Evolutionary conservation across 2,113 vertebrate species (phyloP).

Genomic region (Gorsachius goisagi): DNA sequence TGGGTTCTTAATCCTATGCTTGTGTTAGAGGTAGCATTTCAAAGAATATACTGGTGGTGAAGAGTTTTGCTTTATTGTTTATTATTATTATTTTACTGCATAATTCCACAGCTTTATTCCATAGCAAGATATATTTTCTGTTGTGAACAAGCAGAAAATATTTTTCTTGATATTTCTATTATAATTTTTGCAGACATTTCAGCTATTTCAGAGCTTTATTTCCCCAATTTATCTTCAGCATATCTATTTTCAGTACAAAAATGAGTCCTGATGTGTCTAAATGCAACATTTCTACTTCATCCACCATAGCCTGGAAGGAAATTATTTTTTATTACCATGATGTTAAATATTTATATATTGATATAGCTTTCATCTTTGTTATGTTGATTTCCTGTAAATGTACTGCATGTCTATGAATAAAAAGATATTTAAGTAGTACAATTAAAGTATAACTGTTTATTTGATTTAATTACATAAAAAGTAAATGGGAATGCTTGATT

Average conservation of each 20-base stretch:
- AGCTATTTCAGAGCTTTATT: neutral
- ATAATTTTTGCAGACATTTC: neutral
- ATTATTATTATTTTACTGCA: neutral
- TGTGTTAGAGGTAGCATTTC: neutral
- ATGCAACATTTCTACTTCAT: neutral
- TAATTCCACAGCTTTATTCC: neutral
- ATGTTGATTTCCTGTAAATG: neutral
- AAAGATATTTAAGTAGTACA: neutral
- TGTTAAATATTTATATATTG: neutral
- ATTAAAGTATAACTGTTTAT: neutral
- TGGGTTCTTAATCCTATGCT: neutral
- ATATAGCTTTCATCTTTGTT: neutral
- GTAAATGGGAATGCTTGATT: neutral
- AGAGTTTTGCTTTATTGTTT: neutral
- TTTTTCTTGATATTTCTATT: neutral
- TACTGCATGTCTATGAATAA: neutral
- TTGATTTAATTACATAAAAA: neutral
- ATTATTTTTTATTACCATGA: neutral
- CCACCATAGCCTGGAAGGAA: neutral
- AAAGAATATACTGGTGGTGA: neutral
- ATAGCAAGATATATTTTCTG: neutral
- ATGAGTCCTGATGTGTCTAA: neutral
- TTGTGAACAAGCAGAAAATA: neutral
- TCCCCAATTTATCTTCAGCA: neutral
- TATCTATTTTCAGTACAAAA: neutral